Base-by-base conservation (phyloP, 1,140 invertebrate species). In the Zaprionus nigranus region DNA sequence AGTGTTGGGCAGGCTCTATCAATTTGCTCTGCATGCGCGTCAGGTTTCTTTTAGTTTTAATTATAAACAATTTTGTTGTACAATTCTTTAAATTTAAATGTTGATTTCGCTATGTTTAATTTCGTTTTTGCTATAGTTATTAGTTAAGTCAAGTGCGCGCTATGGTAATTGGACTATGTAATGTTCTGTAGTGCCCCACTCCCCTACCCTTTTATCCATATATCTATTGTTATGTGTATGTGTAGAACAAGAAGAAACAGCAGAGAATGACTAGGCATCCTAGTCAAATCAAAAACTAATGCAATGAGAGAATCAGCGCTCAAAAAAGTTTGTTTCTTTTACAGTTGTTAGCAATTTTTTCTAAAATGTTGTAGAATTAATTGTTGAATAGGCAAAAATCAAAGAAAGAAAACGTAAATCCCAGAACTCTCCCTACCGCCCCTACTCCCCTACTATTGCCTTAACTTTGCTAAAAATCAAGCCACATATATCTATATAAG, bases 121-220 rank as follows among this genome's bases (percentile, higher is more conserved):
- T 79, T 70, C 20, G 63, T 75, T 84, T 64, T 74, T 73, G 66
- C 66, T 79, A 71, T 74, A 67, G 38, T 68, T 65, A 81, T 64
- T 58, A 83, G 22, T 13, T 60, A 26, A 26, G 4, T 71, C 68
- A 82, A 79, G 59, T 72, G 72, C 70, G 76, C 76, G 81, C 80
- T 75, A 76, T 87, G 80, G 83, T 86, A 78, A 78, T 76, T 82
- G 83, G 82, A 79, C 59, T 81, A 64, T 63, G 57, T 64, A 71
- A 56, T 71, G 54, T 76, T 62, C 67, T 62, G 60, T 83, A 79
- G 51, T 76, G 1, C 22, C 61, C 34, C 26, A 13, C 12, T 17
- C 34, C 36, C 34, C n/a, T n/a, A 2, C 11, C 20, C 26, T 15
- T 15, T 12, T 30, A 46, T 17, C 40, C 3, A 38, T 28, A 12